Conservation (phyloP, 2,888 invertebrate genomes). For the Philereme vetulata region DNA sequence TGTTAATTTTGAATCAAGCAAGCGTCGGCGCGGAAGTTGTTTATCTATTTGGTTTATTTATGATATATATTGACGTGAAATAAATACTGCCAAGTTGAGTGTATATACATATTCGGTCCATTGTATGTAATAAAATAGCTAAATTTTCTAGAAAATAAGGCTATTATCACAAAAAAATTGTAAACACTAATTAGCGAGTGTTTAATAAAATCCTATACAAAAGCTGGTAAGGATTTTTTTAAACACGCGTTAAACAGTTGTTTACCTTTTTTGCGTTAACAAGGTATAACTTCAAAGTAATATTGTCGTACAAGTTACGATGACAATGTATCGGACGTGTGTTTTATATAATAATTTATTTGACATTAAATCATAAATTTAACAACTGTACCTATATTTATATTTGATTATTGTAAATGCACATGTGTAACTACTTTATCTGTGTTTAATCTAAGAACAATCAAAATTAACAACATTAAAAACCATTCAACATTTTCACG, state of each 20-base stretch:
- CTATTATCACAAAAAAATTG: too few species aligned
- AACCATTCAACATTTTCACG: too few species aligned
- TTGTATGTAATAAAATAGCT: conserved; percentile 14
- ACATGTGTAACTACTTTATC: neutral
- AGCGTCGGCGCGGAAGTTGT: conserved; percentile 52
- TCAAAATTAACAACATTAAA: too few species aligned
- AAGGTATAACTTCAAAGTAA: too few species aligned
- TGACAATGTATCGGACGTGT: conserved; percentile 25
- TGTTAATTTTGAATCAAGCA: conserved; percentile 51
- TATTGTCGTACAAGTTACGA: neutral
- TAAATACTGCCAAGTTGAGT: conserved; percentile 44
- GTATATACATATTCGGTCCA: conserved; percentile 21
- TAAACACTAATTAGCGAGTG: too few species aligned
- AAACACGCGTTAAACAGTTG: too few species aligned
- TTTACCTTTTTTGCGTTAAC: too few species aligned
- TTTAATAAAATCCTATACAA: too few species aligned
- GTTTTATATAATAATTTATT: neutral
- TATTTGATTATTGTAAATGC: neutral
- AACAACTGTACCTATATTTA: neutral
- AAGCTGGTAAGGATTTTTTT: too few species aligned
- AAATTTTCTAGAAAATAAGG: conserved; percentile 1
- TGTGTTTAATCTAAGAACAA: too few species aligned
- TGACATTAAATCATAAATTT: neutral
- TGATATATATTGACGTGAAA: conserved; percentile 42
- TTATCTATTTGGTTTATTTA: conserved; percentile 52